These are phyloP conservation scores for Hippasteria phrygiana DNA, from an alignment of 53 echinoderm and acorn worm species.

Conservation along the genomic window DNA sequence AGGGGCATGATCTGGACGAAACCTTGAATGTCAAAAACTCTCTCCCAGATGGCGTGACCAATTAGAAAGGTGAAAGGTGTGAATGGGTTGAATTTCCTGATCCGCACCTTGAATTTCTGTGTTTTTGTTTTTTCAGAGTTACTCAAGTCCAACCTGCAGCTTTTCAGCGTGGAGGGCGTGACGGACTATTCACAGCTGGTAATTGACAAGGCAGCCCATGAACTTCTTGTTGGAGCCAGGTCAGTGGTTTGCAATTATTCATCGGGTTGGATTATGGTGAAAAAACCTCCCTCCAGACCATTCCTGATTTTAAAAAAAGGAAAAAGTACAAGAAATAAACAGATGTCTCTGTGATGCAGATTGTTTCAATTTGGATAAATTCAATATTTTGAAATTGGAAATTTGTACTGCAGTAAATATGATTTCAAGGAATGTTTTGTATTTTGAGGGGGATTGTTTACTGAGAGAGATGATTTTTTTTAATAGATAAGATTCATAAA, in stretches of 20 bases:
- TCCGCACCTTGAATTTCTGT: not conserved
- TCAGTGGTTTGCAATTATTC: constrained; percentile 44
- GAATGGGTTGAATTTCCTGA: not conserved
- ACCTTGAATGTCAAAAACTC: not conserved
- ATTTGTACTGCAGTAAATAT: no score
- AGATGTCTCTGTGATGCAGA: no score
- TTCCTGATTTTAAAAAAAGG: no score
- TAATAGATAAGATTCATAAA: no score
- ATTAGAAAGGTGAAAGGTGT: not conserved
- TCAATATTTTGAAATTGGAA: no score
- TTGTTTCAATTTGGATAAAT: no score
- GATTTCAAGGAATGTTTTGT: no score
- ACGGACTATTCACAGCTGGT: constrained; percentile 79
- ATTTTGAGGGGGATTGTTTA: no score
- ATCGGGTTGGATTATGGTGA: not conserved
- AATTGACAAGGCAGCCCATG: constrained; percentile 72
- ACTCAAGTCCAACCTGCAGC: constrained; percentile 53
- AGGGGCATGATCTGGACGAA: not conserved
- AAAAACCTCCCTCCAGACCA: no score
- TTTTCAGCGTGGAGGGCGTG: constrained; percentile 62
- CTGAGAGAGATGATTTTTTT: no score
- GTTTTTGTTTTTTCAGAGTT: constrained; percentile 66
- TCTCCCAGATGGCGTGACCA: not conserved
- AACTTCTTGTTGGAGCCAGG: constrained; percentile 92
- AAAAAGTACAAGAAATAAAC: no score